Evolutionary conservation across 2,888 invertebrate genomes (phyloP), one percentile per base, ranked within the genome.

Genomic region (Tethea ocularis): DNA sequence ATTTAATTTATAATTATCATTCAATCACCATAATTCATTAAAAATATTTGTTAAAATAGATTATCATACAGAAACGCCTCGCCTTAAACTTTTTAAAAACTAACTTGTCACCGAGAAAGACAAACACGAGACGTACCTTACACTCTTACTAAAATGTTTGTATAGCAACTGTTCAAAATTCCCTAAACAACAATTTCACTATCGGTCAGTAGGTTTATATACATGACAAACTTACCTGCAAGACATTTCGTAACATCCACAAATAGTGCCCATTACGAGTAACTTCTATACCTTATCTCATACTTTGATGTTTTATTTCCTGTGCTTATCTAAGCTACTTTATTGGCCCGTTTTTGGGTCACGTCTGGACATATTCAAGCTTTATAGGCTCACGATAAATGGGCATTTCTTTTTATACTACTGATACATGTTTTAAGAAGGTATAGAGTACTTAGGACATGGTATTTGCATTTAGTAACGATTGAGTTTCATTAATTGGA

Each of bases 261-360:
- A 78, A 80, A 78, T 75, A 78, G 69, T 68, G 67, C 61, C 68
- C 67, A 71, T 74, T 74, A 67, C 64, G 62, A 61, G 58, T 46
- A 52, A 61, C 57, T 65, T 56, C 52, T 61, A 56, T 57, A 62
- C 66, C 75, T 86, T 84, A 87, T 84, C 84, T 78, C 51, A 56
- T 69, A 80, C 83, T 88, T 87, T 87, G 88, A 90, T 80, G 87
- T 89, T 89, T 87, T 87, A 89, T 89, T 90, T 88, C 88, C 89
- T 85, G 83, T 72, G 79, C 83, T 86, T 87, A 88, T 88, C 86
- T 82, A 63, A 61, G 59, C 67, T 75, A 72, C 68, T 69, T 67
- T 64, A 69, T 67, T 69, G 69, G 72, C 66, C 66, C 61, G 68
- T 72, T 78, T 77, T 69, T 77, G 71, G 78, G 77, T 73, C 80